A percentile compares a stretch with the other conserved stretches of the same genome.
Evolutionary conservation across 2,797 vertebrate species (phyloP).

Genomic region (Otus scops): DNA sequence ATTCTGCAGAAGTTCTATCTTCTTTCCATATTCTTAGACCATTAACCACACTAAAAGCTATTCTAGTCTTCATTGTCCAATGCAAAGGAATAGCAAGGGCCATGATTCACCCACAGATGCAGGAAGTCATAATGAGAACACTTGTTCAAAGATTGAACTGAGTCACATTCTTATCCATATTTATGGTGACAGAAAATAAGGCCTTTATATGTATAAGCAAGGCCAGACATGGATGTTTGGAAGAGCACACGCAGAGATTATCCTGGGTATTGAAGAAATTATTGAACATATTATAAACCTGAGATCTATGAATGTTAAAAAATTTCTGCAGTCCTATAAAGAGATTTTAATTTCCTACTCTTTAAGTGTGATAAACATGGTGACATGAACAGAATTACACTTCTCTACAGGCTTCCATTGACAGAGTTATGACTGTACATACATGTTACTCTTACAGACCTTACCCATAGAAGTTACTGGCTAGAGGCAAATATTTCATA

Average conservation of each 20-base stretch:
- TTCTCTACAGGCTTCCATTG: not conserved
- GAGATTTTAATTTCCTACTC: not conserved
- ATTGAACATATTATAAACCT: not conserved
- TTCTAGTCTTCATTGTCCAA: not conserved
- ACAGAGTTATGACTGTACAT: not conserved
- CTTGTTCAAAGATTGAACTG: slow-evolving; percentile 17
- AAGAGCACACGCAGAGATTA: not conserved
- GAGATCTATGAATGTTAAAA: not conserved
- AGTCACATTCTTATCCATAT: slow-evolving; percentile 48
- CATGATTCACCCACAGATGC: slow-evolving; percentile 45
- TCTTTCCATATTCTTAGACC: not conserved
- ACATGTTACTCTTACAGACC: not conserved
- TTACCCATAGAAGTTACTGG: not conserved
- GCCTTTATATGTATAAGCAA: not conserved
- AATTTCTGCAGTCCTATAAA: not conserved
- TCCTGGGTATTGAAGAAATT: not conserved
- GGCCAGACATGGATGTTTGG: not conserved
- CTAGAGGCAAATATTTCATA: not conserved
- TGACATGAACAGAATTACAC: not conserved
- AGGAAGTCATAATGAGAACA: slow-evolving; percentile 33
- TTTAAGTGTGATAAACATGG: not conserved
- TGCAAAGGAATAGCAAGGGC: not conserved
- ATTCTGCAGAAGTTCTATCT: not conserved
- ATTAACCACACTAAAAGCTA: not conserved
- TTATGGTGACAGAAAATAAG: slow-evolving; percentile 8